These are phyloP conservation scores for Thamnophis sirtalis DNA, from an alignment of 2,113 vertebrate species.

Conservation along the genomic window DNA sequence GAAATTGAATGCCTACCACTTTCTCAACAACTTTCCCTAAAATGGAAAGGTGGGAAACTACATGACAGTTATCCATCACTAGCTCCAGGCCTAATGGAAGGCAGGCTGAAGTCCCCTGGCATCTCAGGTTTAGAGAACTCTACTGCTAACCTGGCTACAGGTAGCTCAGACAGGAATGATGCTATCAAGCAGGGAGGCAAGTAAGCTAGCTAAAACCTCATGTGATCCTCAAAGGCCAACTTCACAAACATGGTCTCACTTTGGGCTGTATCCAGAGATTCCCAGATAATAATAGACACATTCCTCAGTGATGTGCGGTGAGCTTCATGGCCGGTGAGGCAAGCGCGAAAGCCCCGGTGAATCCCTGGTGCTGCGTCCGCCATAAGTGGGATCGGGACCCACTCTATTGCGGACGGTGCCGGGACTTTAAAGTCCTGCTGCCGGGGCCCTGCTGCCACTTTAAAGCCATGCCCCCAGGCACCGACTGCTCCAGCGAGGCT, in stretches of 20 bases:
- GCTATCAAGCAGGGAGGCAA: neutral
- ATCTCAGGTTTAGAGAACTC: neutral
- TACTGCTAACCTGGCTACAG: neutral
- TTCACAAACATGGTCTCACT: neutral
- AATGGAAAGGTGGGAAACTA: neutral
- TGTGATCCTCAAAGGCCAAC: neutral
- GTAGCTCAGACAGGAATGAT: neutral
- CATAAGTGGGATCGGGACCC: too few relatives aligned
- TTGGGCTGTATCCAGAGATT: neutral
- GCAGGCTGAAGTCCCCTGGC: neutral
- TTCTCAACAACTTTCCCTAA: neutral
- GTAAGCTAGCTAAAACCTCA: neutral
- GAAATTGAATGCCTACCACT: neutral
- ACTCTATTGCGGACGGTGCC: too few relatives aligned
- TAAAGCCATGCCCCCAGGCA: too few relatives aligned
- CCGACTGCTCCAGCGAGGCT: too few relatives aligned
- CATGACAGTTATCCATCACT: neutral
- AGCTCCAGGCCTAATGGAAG: neutral
- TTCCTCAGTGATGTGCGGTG: too few relatives aligned
- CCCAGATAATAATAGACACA: neutral
- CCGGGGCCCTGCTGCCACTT: too few relatives aligned
- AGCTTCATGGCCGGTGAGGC: too few relatives aligned
- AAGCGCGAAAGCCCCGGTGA: too few relatives aligned
- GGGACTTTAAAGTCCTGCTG: too few relatives aligned
- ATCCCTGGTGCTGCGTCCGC: too few relatives aligned